phyloP scores from a whole-genome alignment of 2,888 invertebrate species.

The Busseola fusca region DNA sequence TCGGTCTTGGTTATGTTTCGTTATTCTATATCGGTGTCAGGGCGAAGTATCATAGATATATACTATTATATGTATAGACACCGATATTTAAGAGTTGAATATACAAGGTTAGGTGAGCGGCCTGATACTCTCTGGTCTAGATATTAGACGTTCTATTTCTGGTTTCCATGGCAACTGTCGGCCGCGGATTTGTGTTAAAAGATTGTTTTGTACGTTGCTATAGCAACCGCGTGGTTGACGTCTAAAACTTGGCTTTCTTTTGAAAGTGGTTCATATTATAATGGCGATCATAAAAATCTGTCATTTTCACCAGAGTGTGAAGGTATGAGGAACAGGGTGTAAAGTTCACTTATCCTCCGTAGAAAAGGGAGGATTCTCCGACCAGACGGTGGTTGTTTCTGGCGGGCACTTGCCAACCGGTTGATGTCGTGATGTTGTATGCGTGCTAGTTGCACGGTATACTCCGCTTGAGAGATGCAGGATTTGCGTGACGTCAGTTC shows the following conservation, averaged over 20 bases:
- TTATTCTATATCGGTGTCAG: conserved; percentile 81
- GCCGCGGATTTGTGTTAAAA: conserved; percentile 4
- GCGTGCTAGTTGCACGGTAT: no score
- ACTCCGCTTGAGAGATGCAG: no score
- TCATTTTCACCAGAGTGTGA: neutral
- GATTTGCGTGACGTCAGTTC: no score
- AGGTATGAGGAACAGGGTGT: no score
- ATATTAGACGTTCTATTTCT: conserved; percentile 43
- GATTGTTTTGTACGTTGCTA: conserved; percentile 18
- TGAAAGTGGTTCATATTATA: neutral
- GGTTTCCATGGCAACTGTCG: conserved; percentile 47
- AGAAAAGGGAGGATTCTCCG: no score
- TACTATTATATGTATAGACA: conserved; percentile 35
- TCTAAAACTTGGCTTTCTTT: neutral
- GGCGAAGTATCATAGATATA: conserved; percentile 65
- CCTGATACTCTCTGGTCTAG: conserved; percentile 34
- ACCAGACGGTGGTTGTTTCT: no score
- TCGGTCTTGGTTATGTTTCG: conserved; percentile 67
- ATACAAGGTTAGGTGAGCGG: conserved; percentile 67
- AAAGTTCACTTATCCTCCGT: no score
- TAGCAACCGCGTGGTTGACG: conserved; percentile 9
- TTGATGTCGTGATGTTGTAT: no score
- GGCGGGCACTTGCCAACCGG: no score
- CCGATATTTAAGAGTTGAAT: conserved; percentile 55
- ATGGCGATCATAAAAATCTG: neutral